Evolutionary conservation across 2,888 invertebrate species (phyloP), one percentile per base, ranked within the genome.

Genomic region (Melieria omissa): DNA sequence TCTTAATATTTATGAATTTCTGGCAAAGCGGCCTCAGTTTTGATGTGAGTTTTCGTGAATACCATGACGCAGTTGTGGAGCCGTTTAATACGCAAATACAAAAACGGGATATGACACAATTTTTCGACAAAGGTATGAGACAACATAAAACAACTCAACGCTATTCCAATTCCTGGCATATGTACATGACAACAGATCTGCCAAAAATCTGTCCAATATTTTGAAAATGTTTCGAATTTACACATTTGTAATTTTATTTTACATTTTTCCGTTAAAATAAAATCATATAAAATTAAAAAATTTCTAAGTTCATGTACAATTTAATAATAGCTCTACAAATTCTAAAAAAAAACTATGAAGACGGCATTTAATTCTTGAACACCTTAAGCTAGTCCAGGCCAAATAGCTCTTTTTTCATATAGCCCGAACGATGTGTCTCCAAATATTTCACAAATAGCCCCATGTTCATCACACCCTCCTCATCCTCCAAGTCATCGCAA

Each of bases 341-440:
- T 29, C 29, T 29, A 29, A 29, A 29, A 29, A 29, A 29, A 29
- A 29, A 29, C 29, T 29, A 29, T 29, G 29, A 29, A 29, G 29
- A 29, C 29, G 29, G 29, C 2, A 29, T 29, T 29, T 29, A 29
- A 29, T 3, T 29, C 29, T 29, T 29, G 29, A 29, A 9, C 44
- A 12, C 61, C 16, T 42, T 42, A 8, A n/a, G 10, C 76, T 78
- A 83, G 29, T 82, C 82, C 62, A 93, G 86, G 4, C 95, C 95
- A 90, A 97, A 96, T 73, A 94, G 89, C 77, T 95, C 92, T 83
- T 92, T 92, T 86, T 96, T 95, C 77, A 92, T 91, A 83, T 93
- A 90, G 68, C 89, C 91, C 61, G 92, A 90, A 41, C 90, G 89
- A 81, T 92, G 92, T 63, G 90, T 85, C 72, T 91, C 91, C 79